A percentile compares a stretch with the other conserved stretches of the same genome.
Conservation (phyloP, 2,888 invertebrate genomes). For the Cantharis nigra region DNA sequence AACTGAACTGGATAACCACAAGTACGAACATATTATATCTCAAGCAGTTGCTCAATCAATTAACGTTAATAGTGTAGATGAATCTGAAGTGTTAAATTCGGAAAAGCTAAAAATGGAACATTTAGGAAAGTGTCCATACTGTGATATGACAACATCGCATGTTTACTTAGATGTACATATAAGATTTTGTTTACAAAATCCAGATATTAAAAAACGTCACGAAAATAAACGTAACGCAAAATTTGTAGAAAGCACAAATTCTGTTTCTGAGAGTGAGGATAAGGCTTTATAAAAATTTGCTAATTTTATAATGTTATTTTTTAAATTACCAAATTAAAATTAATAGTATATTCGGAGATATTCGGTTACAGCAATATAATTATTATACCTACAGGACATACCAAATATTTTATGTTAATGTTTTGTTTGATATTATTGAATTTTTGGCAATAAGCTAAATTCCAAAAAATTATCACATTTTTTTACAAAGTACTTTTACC, state of each 20-base stretch:
- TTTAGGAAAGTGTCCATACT: constrained; percentile 15
- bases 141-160: constrained; percentile 14
- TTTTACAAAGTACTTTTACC: neutral
- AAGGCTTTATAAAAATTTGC: constrained; percentile 1
- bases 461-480: neutral
- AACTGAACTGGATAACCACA: constrained; percentile 88
- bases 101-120: constrained; percentile 5
- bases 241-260: constrained; percentile 12
- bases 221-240: constrained; percentile 9
- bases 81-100: neutral
- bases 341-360: neutral
- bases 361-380: neutral
- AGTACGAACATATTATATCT: constrained; percentile 39
- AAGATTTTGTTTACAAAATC: constrained; percentile 15
- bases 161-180: constrained; percentile 18
- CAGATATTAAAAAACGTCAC: constrained; percentile 9
- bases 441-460: neutral
- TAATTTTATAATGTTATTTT: neutral
- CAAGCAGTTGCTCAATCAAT: constrained; percentile 5
- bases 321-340: neutral
- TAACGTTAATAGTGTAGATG: constrained; percentile 6
- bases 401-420: neutral
- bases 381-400: neutral
- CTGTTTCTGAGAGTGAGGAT: constrained; percentile 5
- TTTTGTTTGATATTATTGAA: neutral